Conservation (phyloP, 2,888 invertebrate species). For the Scaptomyza caliginosa region DNA sequence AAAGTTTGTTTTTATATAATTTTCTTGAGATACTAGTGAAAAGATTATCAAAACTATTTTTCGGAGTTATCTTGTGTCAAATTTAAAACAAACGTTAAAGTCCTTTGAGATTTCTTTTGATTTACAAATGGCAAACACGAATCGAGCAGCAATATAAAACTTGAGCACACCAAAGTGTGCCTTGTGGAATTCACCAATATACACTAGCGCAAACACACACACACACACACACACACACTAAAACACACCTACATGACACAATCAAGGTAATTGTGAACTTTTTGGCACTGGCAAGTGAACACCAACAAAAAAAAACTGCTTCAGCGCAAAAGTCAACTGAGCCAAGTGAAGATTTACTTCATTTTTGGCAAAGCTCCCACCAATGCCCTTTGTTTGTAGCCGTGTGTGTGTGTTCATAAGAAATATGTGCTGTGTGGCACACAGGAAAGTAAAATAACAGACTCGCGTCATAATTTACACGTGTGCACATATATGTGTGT, state of each 20-base stretch:
- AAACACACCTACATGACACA: conserved; percentile 42
- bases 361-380: conserved; percentile 61
- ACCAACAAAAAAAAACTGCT: conserved; percentile 18
- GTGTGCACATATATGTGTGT: conserved; percentile 36
- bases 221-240: conserved; percentile 5
- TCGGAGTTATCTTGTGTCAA: conserved; percentile 6
- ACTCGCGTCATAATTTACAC: conserved; percentile 68
- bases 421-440: conserved; percentile 58
- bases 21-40: too few relatives aligned
- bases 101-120: conserved; percentile 46
- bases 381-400: conserved; percentile 22
- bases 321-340: conserved; percentile 52
- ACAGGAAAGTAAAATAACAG: conserved; percentile 60
- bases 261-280: conserved; percentile 67
- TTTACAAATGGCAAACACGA: conserved; percentile 43
- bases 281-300: conserved; percentile 50
- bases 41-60: not conserved
- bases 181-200: conserved; percentile 44
- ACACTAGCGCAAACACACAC: conserved; percentile 9
- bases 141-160: conserved; percentile 45
- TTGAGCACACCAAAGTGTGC: conserved; percentile 51
- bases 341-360: conserved; percentile 66
- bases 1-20: too few relatives aligned
- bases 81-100: conserved; percentile 1
- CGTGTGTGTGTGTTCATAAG: conserved; percentile 27